phyloP scores from a whole-genome alignment of 2,113 vertebrate species.

The Pollimyrus isidori region DNA sequence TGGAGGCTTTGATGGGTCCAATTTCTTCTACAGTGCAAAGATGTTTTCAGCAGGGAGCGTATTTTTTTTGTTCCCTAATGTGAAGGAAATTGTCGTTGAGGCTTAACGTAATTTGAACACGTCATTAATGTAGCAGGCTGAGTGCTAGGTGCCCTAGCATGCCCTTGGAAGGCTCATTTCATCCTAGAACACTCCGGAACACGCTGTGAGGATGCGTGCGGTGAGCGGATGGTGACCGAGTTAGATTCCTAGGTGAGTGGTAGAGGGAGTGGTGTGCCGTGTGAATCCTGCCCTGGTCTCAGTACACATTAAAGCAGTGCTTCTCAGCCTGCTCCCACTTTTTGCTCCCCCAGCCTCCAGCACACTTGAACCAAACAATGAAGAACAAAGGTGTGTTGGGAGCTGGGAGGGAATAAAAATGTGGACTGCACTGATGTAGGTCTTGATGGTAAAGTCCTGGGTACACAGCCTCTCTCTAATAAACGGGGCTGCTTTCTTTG shows the following conservation, averaged over 20 bases:
- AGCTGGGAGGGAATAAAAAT: background rate
- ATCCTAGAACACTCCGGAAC: constrained; percentile 1
- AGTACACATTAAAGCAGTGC: background rate
- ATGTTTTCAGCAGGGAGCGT: background rate
- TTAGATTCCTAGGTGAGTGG: background rate
- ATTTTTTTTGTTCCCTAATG: background rate
- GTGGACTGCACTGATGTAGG: background rate
- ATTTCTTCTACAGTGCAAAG: background rate
- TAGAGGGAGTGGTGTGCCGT: background rate
- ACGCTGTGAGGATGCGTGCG: constrained; percentile 1
- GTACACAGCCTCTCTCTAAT: background rate
- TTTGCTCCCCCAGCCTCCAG: background rate
- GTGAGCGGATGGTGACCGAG: background rate
- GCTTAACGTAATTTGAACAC: constrained; percentile 22
- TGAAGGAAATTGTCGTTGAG: constrained; percentile 22
- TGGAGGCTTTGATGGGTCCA: background rate
- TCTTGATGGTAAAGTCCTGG: background rate
- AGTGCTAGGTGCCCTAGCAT: background rate
- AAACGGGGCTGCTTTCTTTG: background rate
- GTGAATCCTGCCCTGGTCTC: background rate
- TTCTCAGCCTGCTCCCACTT: background rate
- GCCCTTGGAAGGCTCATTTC: background rate
- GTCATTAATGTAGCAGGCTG: constrained; percentile 23
- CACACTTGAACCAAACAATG: background rate
- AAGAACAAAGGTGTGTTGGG: background rate